phyloP scores from a whole-genome alignment of 1,140 invertebrate genomes.

The Temnothorax longispinosus region DNA sequence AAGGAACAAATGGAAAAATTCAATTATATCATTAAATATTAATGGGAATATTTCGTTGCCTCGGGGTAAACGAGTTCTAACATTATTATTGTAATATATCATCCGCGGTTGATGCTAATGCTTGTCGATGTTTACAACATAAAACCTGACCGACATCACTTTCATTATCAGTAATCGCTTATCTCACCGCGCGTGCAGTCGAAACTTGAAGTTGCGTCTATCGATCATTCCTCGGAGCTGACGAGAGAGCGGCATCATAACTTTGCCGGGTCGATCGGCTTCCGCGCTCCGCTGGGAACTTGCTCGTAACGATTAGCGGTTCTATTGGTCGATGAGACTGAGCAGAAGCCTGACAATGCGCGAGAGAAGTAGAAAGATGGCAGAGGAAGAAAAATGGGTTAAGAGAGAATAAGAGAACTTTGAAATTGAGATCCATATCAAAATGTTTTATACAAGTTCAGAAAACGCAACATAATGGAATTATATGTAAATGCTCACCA shows the following conservation, averaged over 20 bases:
- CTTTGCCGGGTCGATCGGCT: conserved; percentile 28
- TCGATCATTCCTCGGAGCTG: conserved; percentile 34
- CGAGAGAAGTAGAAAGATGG: not conserved
- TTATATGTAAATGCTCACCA: conserved; percentile 2
- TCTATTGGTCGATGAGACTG: conserved; percentile 24
- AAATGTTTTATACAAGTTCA: not conserved
- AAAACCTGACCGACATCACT: conserved; percentile 40
- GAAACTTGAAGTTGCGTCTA: conserved; percentile 41
- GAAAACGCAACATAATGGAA: not conserved
- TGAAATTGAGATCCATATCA: not conserved
- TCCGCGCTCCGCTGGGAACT: conserved; percentile 34
- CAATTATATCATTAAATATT: not conserved
- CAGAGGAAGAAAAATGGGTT: conserved; percentile 10
- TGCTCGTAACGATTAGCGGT: conserved; percentile 32
- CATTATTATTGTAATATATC: conserved; percentile 23
- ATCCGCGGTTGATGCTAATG: conserved; percentile 22
- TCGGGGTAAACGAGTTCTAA: not conserved
- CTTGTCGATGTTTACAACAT: conserved; percentile 23
- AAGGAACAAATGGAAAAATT: not conserved
- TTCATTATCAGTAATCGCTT: conserved; percentile 43
- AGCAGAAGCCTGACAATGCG: not conserved
- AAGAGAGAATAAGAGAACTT: not conserved
- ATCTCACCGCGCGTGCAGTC: conserved; percentile 15
- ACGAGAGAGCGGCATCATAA: conserved; percentile 42
- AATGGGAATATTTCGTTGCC: not conserved